Base-by-base conservation (phyloP, 2,888 invertebrate genomes). In the Drosophila pseudotalamancana region DNA sequence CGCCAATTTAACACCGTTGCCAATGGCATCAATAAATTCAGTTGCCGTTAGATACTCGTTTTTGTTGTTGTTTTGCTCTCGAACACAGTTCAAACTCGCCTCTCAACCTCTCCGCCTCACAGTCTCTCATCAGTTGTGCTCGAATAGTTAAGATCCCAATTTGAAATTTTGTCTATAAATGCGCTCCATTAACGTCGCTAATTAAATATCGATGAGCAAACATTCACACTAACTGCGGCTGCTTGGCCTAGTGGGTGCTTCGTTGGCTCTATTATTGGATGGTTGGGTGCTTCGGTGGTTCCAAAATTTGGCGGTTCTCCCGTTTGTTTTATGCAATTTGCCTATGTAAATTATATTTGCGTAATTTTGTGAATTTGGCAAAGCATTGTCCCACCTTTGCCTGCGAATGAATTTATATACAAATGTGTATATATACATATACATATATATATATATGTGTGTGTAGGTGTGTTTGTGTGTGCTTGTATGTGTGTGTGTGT, bases 331-430 rank as follows among this genome's bases (percentile, higher is more conserved):
- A 59, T 72, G 63, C 62, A 72, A 72, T 72, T 72, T 72, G 40
- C 67, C 56, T 72, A 72, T 71, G 72, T 63, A 56, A 72, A 72
- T 72, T 67, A 48, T 67, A 72, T 72, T 72, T 72, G 67, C 72
- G 51, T 63, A 72, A 72, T 72, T 70, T 59, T 42, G 69, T 25
- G 49, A 42, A 67, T 57, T 67, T 40, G 31, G 57, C 61, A 43
- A 61, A 61, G 50, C 31, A 72, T 66, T 72, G 60, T 72, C 42
- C 57, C 31, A 40, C 43, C 54, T 49, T 19, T 51, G 25, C 32
- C 61, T 57, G 57, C 54, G 68, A 63, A 63, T 51, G 25, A 62
- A 53, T 42, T 51, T 45, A 16, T 42, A 42, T 37, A 18, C 5
- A 39, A 16, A 11, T 62, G 8, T 25, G 11, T 16, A 25, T 49